Percentiles rank a stretch among this genome's conserved stretches.
These are phyloP conservation scores for Macrotrachela quadricornifera DNA, from an alignment of 1,140 invertebrate species.

Conservation along the genomic window DNA sequence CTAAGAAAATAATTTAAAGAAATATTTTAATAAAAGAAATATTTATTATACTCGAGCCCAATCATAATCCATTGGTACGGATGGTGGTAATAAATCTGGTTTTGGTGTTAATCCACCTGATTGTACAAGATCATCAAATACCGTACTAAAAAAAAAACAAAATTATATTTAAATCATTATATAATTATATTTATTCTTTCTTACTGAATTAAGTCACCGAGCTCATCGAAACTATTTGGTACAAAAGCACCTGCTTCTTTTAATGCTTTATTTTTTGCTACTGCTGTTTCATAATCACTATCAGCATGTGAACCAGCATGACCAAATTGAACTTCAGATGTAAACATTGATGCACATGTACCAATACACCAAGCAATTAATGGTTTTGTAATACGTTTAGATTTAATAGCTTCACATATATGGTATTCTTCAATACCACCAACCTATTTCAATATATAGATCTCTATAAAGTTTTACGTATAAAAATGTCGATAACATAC, in stretches of 20 bases:
- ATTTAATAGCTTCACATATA: constrained; percentile 65
- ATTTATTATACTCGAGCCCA: constrained; percentile 54
- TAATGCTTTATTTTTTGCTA: constrained; percentile 68
- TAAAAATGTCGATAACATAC: constrained; percentile 25
- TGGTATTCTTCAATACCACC: constrained; percentile 98
- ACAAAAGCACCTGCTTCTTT: constrained; percentile 61
- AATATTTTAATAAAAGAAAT: too few relatives aligned
- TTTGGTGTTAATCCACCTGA: constrained; percentile 60
- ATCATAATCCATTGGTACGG: constrained; percentile 96
- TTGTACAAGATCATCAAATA: constrained; percentile 14
- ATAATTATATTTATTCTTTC: constrained; percentile 4
- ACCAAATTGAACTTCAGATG: constrained; percentile 89
- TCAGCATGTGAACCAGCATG: constrained; percentile 95
- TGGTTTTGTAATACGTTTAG: constrained; percentile 66
- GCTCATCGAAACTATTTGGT: constrained; percentile 71
- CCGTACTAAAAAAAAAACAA: too few relatives aligned
- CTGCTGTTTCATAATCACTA: constrained; percentile 75
- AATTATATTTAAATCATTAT: too few relatives aligned
- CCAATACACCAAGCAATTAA: constrained; percentile 96
- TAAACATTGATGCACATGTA: constrained; percentile 67
- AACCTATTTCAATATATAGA: constrained; percentile 23
- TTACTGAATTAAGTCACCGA: constrained; percentile 52
- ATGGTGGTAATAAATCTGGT: constrained; percentile 80
- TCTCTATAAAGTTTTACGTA: too few relatives aligned
- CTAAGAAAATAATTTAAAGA: too few relatives aligned